Evolutionary conservation across 2,888 invertebrate genomes (phyloP), one percentile per base, ranked within the genome.

Genomic region (Agrilus mali): DNA sequence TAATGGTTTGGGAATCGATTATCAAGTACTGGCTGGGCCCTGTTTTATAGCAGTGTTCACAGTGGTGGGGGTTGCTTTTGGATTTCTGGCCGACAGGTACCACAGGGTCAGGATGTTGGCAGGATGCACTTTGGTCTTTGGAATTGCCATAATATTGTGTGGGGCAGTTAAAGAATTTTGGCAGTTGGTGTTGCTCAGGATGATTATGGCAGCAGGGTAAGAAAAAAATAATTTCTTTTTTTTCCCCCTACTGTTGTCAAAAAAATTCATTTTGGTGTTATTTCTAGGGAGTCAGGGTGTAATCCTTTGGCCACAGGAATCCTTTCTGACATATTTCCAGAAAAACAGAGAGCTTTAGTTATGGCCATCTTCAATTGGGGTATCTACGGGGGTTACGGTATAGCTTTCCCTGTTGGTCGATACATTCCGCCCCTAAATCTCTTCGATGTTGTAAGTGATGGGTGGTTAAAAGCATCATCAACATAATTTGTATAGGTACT

Each of bases 281-380:
- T 34, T 57, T 62, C 40, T 53, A 78, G 88, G 2, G 90, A 90
- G 61, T 82, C 88, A 2, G 89, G 86, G 2, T 87, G 88, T 63
- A 89, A 89, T 68, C 90, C 90, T 0, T 65, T 90, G 45, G 84
- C 87, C 0, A 88, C 88, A 0, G 89, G 89, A 6, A 80, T 88
- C 38, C 71, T 88, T 46, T 83, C 86, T 0, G 87, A 88, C 59
- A 76, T 86, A 56, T 86, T 87, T 60, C 78, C 82, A 0, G 86
- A 86, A 60, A 74, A 78, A 48, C 84, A 88, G 58, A 75, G 93
- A 44, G 93, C 88, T 1, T 66, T 92, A 35, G 93, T 92, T 12
- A 81, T 93, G 74, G 89, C 92, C 1, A 80, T 94, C 48, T 93
- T 93, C 71, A 93, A 93, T 66, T 93, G 92, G 92, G 93, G 94